Conservation (phyloP, 2,113 vertebrate species). For the Anoura caudifer region DNA sequence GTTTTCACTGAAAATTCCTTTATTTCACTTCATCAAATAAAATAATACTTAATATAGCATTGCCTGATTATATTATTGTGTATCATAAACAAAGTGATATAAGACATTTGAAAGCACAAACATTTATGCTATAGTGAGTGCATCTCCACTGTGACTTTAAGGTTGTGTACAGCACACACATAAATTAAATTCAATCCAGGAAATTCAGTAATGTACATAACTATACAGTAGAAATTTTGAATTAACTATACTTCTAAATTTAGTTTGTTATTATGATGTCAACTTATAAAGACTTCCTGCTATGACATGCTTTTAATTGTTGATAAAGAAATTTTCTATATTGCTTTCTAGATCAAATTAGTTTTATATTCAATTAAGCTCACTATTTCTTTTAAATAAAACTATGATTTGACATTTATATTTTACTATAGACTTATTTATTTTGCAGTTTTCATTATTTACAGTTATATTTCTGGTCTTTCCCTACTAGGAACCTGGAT, state of each 20-base stretch:
- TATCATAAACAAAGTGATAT: neutral
- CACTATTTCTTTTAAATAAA: neutral
- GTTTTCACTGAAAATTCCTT: conserved; percentile 8
- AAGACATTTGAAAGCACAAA: neutral
- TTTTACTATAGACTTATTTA: neutral
- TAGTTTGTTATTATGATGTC: neutral
- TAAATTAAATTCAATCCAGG: neutral
- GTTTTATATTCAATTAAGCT: neutral
- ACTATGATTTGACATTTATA: neutral
- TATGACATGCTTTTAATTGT: neutral
- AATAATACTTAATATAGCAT: neutral
- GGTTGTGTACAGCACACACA: neutral
- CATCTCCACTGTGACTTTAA: neutral
- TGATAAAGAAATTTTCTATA: neutral
- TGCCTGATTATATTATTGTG: neutral
- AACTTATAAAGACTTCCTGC: neutral
- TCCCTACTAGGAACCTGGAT: neutral
- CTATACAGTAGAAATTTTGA: neutral
- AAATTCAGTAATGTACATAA: neutral
- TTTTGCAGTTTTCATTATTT: neutral
- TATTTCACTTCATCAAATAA: neutral
- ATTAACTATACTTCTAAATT: neutral
- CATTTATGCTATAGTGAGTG: neutral
- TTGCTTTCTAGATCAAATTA: neutral
- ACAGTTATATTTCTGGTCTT: neutral